Evolutionary conservation across 2,113 vertebrate species (phyloP).

Genomic region (Taurulus bubalis): DNA sequence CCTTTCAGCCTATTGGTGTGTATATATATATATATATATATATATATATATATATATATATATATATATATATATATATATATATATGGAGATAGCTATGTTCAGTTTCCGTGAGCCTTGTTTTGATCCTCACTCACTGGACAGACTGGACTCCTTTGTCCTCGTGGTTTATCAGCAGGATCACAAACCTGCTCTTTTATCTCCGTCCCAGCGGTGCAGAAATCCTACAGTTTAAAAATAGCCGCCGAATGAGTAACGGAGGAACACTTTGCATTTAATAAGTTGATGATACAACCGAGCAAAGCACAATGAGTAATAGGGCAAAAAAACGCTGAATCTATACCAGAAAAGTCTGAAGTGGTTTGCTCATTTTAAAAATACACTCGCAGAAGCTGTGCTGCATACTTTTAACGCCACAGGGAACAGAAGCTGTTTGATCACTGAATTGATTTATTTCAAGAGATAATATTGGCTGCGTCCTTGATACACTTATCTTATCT

Average conservation of each 20-base stretch:
- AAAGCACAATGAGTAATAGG: conserved; percentile 37
- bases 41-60: too few relatives aligned
- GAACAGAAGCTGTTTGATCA: not conserved
- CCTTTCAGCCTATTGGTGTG: not conserved
- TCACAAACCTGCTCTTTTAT: conserved; percentile 65
- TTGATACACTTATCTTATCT: not conserved
- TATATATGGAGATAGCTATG: conserved; percentile 29
- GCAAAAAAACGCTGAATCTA: conserved; percentile 37
- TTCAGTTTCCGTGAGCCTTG: conserved; percentile 41
- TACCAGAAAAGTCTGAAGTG: conserved; percentile 6
- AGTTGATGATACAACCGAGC: conserved; percentile 61
- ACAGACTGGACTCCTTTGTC: conserved; percentile 46
- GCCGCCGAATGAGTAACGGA: conserved; percentile 36
- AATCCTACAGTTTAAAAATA: conserved; percentile 69
- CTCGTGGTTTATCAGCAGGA: conserved; percentile 63
- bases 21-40: too few relatives aligned
- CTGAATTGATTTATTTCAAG: conserved; percentile 6
- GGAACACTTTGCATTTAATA: conserved; percentile 51
- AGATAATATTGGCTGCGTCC: conserved; percentile 2
- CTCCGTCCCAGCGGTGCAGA: conserved; percentile 39
- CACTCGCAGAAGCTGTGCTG: not conserved
- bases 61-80: too few relatives aligned
- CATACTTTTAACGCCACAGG: not conserved
- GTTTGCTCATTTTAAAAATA: not conserved
- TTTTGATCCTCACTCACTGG: conserved; percentile 40